Evolutionary conservation across 2,797 vertebrate genomes (phyloP).

Genomic region (Nothura maculosa): DNA sequence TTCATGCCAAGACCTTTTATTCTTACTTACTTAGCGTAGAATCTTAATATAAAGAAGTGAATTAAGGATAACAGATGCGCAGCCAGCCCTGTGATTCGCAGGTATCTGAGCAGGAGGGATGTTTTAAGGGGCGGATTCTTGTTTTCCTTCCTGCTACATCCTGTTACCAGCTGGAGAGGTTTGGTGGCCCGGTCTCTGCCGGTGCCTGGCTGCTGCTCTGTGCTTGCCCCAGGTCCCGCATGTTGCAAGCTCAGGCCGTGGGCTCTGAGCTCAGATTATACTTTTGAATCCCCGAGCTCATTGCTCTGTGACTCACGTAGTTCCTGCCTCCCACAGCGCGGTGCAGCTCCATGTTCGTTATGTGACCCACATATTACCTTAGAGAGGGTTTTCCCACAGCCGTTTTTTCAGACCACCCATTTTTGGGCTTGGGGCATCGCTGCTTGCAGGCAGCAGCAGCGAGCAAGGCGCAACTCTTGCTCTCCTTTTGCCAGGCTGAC

Average conservation of each 20-base stretch:
- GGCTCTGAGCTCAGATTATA: background rate
- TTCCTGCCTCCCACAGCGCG: background rate
- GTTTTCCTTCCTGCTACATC: rapidly evolving
- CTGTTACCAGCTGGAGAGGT: rapidly evolving
- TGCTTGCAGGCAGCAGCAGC: background rate
- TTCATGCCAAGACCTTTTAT: too few species aligned
- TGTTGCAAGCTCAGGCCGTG: background rate
- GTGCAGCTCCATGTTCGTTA: background rate
- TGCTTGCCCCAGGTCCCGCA: background rate
- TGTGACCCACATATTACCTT: background rate
- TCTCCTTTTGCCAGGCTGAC: background rate
- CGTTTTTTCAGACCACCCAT: slow-evolving; percentile 18
- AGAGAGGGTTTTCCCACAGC: slow-evolving; percentile 28
- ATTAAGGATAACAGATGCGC: background rate
- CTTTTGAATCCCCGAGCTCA: background rate
- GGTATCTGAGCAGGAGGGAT: background rate
- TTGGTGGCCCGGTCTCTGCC: background rate
- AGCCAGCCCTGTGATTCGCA: background rate
- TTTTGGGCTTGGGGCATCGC: background rate
- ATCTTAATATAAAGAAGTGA: background rate
- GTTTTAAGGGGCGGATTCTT: background rate
- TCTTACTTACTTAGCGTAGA: background rate
- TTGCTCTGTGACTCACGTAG: background rate
- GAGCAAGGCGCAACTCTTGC: background rate
- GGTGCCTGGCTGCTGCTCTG: background rate